Conservation (phyloP, 1,140 invertebrate species). For the Acyrthosiphon pisum region DNA sequence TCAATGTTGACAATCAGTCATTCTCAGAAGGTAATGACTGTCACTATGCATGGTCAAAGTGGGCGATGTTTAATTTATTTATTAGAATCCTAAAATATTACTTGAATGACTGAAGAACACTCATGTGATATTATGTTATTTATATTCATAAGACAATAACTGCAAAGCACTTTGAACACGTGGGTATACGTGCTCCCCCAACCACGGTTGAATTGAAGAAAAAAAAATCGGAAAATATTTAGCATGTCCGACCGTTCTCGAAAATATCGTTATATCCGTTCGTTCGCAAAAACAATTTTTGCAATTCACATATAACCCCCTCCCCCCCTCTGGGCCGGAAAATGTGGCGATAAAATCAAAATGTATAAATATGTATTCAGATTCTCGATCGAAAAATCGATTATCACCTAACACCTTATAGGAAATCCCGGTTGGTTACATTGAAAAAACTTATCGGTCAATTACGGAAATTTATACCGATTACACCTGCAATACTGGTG, state of each 20-base stretch:
- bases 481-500: background rate
- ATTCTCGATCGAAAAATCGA: background rate
- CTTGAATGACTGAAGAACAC: background rate
- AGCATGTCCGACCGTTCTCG: too few species aligned
- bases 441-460: background rate
- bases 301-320: too few species aligned
- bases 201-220: background rate
- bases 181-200: background rate
- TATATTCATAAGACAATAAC: too few species aligned
- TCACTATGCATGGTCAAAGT: background rate
- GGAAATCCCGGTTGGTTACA: background rate
- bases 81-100: background rate
- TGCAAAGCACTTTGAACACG: background rate
- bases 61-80: background rate
- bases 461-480: background rate
- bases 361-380: background rate
- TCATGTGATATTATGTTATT: background rate
- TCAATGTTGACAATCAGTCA: background rate
- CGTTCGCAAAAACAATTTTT: background rate
- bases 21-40: background rate
- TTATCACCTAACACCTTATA: background rate
- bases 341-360: background rate
- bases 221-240: background rate
- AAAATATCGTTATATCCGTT: background rate
- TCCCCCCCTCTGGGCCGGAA: accelerated